Base-by-base conservation (phyloP, 2,888 invertebrate species). In the Chironomus tentans region DNA sequence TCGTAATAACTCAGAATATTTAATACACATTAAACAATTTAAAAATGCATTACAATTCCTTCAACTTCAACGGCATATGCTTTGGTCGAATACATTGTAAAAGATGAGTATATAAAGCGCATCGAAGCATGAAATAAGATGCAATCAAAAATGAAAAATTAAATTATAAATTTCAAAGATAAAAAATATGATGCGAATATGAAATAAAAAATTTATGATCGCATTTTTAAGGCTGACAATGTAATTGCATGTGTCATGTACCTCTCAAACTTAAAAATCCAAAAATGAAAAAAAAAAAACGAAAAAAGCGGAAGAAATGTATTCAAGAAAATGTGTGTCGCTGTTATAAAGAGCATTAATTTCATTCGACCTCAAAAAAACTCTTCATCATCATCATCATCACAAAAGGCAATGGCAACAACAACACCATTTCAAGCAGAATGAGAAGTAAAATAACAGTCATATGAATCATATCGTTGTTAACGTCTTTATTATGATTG, bases 161-260 rank as follows among this genome's bases (percentile, higher is more conserved):
- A 38, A 38, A 38, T 38, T 38, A 38, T 56, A 15, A 56, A n/a
- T 18, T 18, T 15, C 18, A 15, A 56, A 18, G 56, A n/a, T 18
- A 56, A 15, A 18, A 56, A 56, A 56, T 56, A 56, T 56, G 56
- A 56, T 18, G 56, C 56, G 56, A 56, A 38, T 15, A 56, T 56
- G 15, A 56, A 56, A 56, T 38, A 38, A 38, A 28, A 47, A 69
- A 69, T 47, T 69, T 46, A 69, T 69, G 69, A 47, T 47, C 46
- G 69, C 7, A 38, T 38, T 38, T 56, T 56, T 56, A 56, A 18
- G n/a, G 56, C 15, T 56, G 56, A 18, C 22, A 70, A n/a, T 15
- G 50, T 70, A 70, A 70, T 70, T 70, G 56, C 70, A 70, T 70
- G 70, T 56, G 70, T 56, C 70, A 70, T 70, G 70, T 70, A 18